Conservation (phyloP, 2,888 invertebrate genomes). For the Tinea pellionella region DNA sequence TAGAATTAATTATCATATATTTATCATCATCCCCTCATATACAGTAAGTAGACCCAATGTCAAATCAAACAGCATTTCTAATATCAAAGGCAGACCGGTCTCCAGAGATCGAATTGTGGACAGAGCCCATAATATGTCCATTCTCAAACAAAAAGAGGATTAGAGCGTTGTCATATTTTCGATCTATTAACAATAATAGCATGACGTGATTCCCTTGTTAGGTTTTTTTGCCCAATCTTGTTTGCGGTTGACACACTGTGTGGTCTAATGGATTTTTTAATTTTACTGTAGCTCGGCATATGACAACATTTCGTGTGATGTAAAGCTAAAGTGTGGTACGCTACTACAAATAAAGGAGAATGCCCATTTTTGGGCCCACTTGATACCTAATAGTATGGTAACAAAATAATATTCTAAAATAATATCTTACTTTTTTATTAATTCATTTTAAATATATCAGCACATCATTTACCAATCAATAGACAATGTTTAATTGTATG, state of each 20-base stretch:
- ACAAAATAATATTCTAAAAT: too few relatives aligned
- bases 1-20: not conserved
- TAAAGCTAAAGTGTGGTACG: too few relatives aligned
- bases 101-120: constrained; percentile 31
- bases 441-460: too few relatives aligned
- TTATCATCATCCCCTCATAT: not conserved
- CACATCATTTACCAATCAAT: too few relatives aligned
- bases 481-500: too few relatives aligned
- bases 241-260: constrained; percentile 28
- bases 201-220: constrained; percentile 51
- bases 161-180: constrained; percentile 60
- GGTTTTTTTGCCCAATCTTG: constrained; percentile 31
- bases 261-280: constrained; percentile 32
- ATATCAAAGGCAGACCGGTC: constrained; percentile 54
- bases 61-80: constrained; percentile 7
- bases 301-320: too few relatives aligned
- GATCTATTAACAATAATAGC: constrained; percentile 58
- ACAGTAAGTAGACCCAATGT: not conserved
- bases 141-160: constrained; percentile 58
- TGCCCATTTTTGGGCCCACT: too few relatives aligned
- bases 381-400: too few relatives aligned
- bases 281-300: too few relatives aligned
- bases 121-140: constrained; percentile 43
- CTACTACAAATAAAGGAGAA: too few relatives aligned
- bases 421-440: too few relatives aligned